A percentile compares a stretch with the other conserved stretches of the same genome.
phyloP scores from a whole-genome alignment of 2,888 invertebrate genomes.

The Resseliella maxima region DNA sequence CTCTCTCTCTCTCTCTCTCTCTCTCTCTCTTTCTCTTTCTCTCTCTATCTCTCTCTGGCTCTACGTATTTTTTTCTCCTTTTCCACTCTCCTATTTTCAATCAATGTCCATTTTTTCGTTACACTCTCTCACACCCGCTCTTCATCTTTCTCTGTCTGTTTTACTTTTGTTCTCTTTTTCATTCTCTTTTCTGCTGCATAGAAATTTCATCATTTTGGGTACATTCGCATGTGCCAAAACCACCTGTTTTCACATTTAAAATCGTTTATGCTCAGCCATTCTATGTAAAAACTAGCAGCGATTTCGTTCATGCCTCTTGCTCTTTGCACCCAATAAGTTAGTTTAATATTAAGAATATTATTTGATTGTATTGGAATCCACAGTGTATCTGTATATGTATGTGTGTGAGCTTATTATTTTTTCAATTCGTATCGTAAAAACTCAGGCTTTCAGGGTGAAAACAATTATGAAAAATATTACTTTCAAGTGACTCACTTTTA shows the following conservation, averaged over 20 bases:
- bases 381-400: background rate
- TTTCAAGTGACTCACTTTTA: background rate
- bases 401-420: background rate
- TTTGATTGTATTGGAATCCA: background rate
- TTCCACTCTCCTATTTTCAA: too few species aligned
- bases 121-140: too few species aligned
- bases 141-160: too few species aligned
- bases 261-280: background rate
- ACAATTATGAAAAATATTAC: background rate
- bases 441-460: background rate
- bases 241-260: conserved; percentile 19
- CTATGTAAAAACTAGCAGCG: background rate
- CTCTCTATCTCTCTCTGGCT: too few species aligned
- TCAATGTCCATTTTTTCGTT: too few species aligned
- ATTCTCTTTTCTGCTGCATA: too few species aligned
- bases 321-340: background rate
- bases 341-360: background rate
- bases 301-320: background rate
- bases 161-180: too few species aligned
- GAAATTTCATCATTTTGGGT: background rate
- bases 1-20: too few species aligned
- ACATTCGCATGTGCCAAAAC: background rate
- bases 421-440: background rate
- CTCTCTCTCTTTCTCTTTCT: too few species aligned
- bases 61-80: too few species aligned